phyloP scores from a whole-genome alignment of 2,113 vertebrate genomes.

The Corythoichthys intestinalis region DNA sequence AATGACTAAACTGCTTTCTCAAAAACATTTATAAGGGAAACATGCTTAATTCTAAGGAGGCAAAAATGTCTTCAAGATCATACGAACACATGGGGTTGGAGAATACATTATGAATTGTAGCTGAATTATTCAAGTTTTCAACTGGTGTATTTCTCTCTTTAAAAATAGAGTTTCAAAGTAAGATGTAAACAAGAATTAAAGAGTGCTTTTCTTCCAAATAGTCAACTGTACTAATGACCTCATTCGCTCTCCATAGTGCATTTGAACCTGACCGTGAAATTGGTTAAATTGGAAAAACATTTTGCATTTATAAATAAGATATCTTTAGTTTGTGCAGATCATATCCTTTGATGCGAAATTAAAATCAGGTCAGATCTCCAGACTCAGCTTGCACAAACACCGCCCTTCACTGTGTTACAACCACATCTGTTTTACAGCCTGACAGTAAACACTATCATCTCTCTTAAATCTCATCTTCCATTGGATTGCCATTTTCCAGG shows the following conservation, averaged over 20 bases:
- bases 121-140: background rate
- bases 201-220: background rate
- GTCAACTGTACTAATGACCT: background rate
- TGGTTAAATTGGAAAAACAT: background rate
- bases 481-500: constrained; percentile 16
- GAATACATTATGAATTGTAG: background rate
- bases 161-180: background rate
- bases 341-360: constrained; percentile 36
- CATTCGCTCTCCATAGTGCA: background rate
- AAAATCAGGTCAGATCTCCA: constrained; percentile 56
- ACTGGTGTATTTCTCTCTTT: background rate
- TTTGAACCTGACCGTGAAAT: background rate
- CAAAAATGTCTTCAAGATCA: background rate
- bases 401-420: constrained; percentile 19
- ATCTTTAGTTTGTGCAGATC: constrained; percentile 5
- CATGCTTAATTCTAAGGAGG: background rate
- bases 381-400: constrained; percentile 25
- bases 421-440: constrained; percentile 10
- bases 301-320: background rate
- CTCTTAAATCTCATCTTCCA: constrained; percentile 42
- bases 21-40: background rate
- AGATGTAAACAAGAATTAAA: background rate
- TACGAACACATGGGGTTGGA: too few relatives aligned
- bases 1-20: background rate
- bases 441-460: constrained; percentile 33